Evolutionary conservation across 2,113 vertebrate species (phyloP), one percentile per base, ranked within the genome.

Genomic region (Melospiza georgiana): DNA sequence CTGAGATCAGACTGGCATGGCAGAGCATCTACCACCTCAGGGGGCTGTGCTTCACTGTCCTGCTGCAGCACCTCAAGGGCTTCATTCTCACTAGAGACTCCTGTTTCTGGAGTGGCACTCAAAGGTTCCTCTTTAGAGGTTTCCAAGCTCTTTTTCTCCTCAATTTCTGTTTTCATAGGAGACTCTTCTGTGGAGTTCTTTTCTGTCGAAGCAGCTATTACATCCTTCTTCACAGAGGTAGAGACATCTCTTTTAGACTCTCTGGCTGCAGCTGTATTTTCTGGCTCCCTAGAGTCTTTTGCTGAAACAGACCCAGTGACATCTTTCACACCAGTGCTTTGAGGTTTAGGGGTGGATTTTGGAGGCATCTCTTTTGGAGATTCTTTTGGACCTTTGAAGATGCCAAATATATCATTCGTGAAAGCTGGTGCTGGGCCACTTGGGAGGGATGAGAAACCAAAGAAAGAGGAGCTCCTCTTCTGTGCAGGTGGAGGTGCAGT

Each of bases 321-420:
- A 52, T 91, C 79, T 94, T 89, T 95, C 44, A 74, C 39, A 62
- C 23, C 71, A n/a, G 18, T 71, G 35, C 54, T 89, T 37, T 92
- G 96, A 96, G 95, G 74, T 73, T 79, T 73, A 74, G 97, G 59
- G 41, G 76, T 76, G 46, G 78, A 28, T 82, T 87, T 75, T 33
- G 91, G 49, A 94, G 89, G 54, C 83, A 86, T 88, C 24, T 97
- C 95, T 93, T 95, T 96, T 74, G 69, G 89, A 94, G 93, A n/a
- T 93, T 97, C 97, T 94, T 96, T 95, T 48, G 97, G 74, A 96
- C 97, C 96, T 97, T 98, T 99, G 63, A 99, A 98, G 41, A 98
- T 97, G 93, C 98, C 97, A 84, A 99, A 98, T 62, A 99, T 96
- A 30, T 99, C 98, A 62, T 91, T 97, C 74, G 98, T 98, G 49